Base-by-base conservation (phyloP, 2,888 invertebrate genomes). In the Embidobia sp. region DNA sequence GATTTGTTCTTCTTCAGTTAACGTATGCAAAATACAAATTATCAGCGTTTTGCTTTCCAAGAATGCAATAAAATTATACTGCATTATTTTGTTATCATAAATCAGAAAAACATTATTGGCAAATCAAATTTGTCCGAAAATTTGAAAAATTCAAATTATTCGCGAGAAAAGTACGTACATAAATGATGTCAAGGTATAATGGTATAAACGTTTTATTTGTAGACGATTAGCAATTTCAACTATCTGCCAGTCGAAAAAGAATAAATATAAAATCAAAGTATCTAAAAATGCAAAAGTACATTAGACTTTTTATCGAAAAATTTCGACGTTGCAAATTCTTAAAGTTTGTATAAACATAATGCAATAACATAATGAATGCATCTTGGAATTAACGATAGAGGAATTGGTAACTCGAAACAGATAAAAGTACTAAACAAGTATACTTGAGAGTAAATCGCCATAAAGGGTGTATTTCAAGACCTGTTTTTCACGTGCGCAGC, bases 391-490 rank as follows among this genome's bases (percentile, higher is more conserved):
- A 61, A 51, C 67, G 74, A 74, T 74, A 74, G 66, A 33, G 57
- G 48, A 74, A 67, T 46, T 74, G 74, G 67, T 74, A 74, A 74
- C 37, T 61, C 44, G 53, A 37, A 44, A 61, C 59, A 67, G 53
- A 74, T 74, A 74, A 67, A 67, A 59, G 61, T 61, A 57, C 67
- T 61, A 59, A 63, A 61, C 75, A 61, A 67, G 75, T 42, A 55
- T 55, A 48, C 61, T 55, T 16, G 67, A 53, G 75, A 75, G 75
- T 74, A 74, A 74, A 74, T 67, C 67, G 74, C 74, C 61, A 67
- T 74, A 74, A 74, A 74, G 67, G 74, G 74, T 55, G 74, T 75
- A 75, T 69, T 75, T 75, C 75, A 75, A 75, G 75, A 75, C 75
- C 75, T 75, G 75, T 75, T 75, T 75, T 67, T 75, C 67, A 61